Base-by-base conservation (phyloP, 2,888 invertebrate genomes). In the Tenthredo amoena region DNA sequence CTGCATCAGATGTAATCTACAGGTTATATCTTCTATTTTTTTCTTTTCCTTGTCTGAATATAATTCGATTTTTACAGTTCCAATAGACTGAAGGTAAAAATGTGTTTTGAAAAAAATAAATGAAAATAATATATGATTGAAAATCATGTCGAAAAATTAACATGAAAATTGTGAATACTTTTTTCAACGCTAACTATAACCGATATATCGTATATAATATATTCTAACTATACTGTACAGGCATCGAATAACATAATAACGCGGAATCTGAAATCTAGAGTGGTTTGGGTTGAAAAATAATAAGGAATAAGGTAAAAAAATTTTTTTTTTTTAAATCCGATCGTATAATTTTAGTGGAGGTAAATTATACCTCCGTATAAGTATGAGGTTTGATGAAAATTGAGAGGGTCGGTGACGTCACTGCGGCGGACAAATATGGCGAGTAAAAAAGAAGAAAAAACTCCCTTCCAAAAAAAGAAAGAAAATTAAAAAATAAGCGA, bases 321-420 rank as follows among this genome's bases (percentile, higher is more conserved):
- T 0, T 0, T 26, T 26, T 26, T 26, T 26, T 26, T 26, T 26
- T 26, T 0, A 71, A 34, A 37, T 18, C n/a, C 21, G 43, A 74
- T 43, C 43, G 40, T 74, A 74, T 74, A 77, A 77, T 77, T 77
- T 47, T 50, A 77, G 77, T 50, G 31, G 18, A 50, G 34, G 26
- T 47, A 77, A 77, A 77, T 50, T 77, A 50, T 77, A 50, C 55
- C 15, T 77, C 31, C 40, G 50, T 15, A 31, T 50, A 77, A 55
- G 50, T 55, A 77, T 47, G n/a, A 50, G 77, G 77, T 74, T 40
- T 43, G 72, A 50, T 55, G 76, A 77, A 77, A 77, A 77, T 50
- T 50, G 55, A 77, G 50, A 77, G 77, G 50, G 50, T 31, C 77
- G 55, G 43, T 50, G 77, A 77, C 77, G 77, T 77, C 77, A 77